Evolutionary conservation across 2,888 invertebrate species (phyloP).

Genomic region (Amblyjoppa proteus): DNA sequence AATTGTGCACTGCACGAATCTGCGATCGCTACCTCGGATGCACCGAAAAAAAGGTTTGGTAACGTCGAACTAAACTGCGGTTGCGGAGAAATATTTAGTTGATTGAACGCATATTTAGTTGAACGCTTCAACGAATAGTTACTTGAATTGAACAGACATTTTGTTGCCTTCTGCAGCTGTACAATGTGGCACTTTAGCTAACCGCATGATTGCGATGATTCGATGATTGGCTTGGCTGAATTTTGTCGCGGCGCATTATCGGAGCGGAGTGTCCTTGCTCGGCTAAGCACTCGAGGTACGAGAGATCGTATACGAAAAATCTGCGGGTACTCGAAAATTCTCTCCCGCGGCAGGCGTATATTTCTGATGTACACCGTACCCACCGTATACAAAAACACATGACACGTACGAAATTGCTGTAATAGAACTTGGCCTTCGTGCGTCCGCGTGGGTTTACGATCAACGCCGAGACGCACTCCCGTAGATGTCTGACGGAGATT

Average conservation of each 20-base stretch:
- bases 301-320: slow-evolving; percentile 48
- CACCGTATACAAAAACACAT: slow-evolving; percentile 36
- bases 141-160: no score
- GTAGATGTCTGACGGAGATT: slow-evolving; percentile 66
- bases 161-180: no score
- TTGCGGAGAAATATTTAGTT: no score
- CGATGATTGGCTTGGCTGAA: not conserved
- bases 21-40: slow-evolving; percentile 37
- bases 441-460: slow-evolving; percentile 63
- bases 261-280: slow-evolving; percentile 20
- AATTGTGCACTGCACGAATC: slow-evolving; percentile 39
- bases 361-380: slow-evolving; percentile 30
- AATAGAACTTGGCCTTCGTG: slow-evolving; percentile 60
- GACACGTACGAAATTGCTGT: slow-evolving; percentile 55
- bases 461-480: slow-evolving; percentile 31
- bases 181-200: not conserved
- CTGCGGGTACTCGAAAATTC: slow-evolving; percentile 63
- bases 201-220: not conserved
- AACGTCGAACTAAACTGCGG: no score
- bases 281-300: slow-evolving; percentile 24
- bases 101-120: no score
- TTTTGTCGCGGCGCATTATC: not conserved
- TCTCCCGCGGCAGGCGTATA: slow-evolving; percentile 41
- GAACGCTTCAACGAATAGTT: no score
- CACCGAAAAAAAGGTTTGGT: not conserved